Percentiles rank a stretch among this genome's conserved stretches.
phyloP scores from a whole-genome alignment of 2,797 vertebrate genomes.

The Enteromius thamalakanensis region DNA sequence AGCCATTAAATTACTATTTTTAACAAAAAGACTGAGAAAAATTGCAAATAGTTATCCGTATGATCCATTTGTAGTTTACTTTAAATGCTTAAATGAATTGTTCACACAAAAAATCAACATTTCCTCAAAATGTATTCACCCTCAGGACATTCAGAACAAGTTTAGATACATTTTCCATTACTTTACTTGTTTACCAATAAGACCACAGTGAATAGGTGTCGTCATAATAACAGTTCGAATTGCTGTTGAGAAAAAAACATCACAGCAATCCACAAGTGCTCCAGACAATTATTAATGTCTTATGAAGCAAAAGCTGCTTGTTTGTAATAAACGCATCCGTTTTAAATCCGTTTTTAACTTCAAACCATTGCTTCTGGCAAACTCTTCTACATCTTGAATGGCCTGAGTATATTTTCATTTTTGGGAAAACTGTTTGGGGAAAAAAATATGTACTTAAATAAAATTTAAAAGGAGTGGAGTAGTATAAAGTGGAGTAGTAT shows the following conservation, averaged over 20 bases:
- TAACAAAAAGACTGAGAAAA: neutral
- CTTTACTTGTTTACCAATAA: neutral
- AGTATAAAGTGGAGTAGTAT: neutral
- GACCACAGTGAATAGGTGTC: neutral
- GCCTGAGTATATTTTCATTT: neutral
- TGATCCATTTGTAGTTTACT: neutral
- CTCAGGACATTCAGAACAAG: neutral
- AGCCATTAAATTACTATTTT: neutral
- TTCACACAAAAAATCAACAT: neutral
- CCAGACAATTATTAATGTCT: neutral
- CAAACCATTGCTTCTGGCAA: neutral
- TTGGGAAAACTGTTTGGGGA: neutral
- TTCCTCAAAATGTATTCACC: neutral
- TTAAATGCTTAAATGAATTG: neutral
- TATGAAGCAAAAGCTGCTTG: neutral
- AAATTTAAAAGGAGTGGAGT: neutral
- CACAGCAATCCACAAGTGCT: neutral
- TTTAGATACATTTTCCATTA: neutral
- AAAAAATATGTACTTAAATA: neutral
- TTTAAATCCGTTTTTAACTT: neutral
- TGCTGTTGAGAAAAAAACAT: neutral
- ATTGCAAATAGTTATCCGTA: neutral
- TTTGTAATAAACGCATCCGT: neutral
- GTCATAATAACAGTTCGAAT: neutral
- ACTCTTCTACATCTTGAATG: neutral